Base-by-base conservation (phyloP, 2,797 vertebrate species). In the Molossus alvarezi region DNA sequence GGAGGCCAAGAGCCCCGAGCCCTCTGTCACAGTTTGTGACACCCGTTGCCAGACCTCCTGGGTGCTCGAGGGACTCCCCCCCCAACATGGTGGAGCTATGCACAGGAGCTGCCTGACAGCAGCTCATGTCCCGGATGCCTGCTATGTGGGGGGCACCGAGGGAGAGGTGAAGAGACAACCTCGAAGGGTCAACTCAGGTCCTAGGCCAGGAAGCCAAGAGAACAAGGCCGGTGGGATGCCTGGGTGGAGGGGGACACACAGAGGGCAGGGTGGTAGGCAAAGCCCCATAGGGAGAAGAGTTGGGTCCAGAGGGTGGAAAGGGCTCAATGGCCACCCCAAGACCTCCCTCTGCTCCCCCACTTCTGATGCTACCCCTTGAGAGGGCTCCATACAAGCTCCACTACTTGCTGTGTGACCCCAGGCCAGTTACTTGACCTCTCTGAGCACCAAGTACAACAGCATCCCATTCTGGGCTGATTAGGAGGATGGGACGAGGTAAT, bases 21-120 rank as follows among this genome's bases (percentile, higher is more conserved):
- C 3, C 1, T 20, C 76, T 8, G 62, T 13, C 64, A 48, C 53
- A 11, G 25, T 29, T 23, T 29, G 21, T 55, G 58, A 13, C 6
- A 25, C 21, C 37, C 1, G 0, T 1, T 3, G 4, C 57, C 57
- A 64, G 29, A 23, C 10, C 53, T 58, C 53, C 18, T 18, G 13
- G 15, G 48, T 17, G 12, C 33, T 25, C 18, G 3, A 45, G 25
- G 29, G 33, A 17, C 21, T 11, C 17, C 9, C 37, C 55, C 41
- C 41, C 51, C 5, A 0, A 41, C 10, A 0, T 0, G 17, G 53
- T 17, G 15, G 11, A 2, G 41, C 9, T 83, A 53, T 6, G 8
- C 17, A 4, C 25, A 83, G 55, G 51, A 20, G 62, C 21, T 13
- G n/a, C 62, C 1, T 4, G 64, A 33, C 0, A 25, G 6, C 29